A percentile compares a stretch with the other conserved stretches of the same genome.
These are phyloP conservation scores for Trimorus sp. DNA, from an alignment of 2,888 invertebrate genomes.

Conservation along the genomic window DNA sequence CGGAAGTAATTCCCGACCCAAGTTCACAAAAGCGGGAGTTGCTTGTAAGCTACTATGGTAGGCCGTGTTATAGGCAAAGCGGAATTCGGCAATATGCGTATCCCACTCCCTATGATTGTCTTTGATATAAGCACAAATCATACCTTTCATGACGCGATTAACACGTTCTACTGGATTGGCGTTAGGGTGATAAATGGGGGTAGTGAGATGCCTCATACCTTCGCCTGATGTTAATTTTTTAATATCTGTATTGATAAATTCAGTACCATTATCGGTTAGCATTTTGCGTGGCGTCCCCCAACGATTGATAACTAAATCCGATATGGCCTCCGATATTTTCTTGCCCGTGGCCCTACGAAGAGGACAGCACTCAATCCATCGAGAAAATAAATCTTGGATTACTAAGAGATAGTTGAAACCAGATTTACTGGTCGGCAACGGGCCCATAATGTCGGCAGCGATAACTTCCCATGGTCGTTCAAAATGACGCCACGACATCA, in stretches of 20 bases:
- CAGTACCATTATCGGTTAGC: no score
- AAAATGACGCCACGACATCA: background rate
- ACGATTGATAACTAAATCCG: no score
- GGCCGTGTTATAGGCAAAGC: slow-evolving; percentile 67
- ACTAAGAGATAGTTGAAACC: slow-evolving; percentile 62
- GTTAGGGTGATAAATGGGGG: no score
- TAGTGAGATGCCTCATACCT: no score
- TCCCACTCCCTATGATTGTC: slow-evolving; percentile 69
- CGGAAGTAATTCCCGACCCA: slow-evolving; percentile 39
- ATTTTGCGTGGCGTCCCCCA: no score
- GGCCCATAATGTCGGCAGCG: slow-evolving; percentile 61
- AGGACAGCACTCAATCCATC: slow-evolving; percentile 48
- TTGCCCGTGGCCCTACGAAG: background rate
- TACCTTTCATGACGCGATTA: slow-evolving; percentile 6
- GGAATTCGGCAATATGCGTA: slow-evolving; percentile 60
- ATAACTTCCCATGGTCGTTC: slow-evolving; percentile 60
- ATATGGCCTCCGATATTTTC: no score
- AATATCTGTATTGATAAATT: no score
- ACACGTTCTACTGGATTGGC: slow-evolving; percentile 68
- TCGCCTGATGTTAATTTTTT: no score
- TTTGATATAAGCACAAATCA: slow-evolving; percentile 68
- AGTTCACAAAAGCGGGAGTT: slow-evolving; percentile 63
- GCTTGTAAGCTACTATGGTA: slow-evolving; percentile 48
- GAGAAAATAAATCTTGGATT: slow-evolving; percentile 66
- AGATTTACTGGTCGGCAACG: slow-evolving; percentile 48